Conservation (phyloP, 2,888 invertebrate species). For the Parochlus steinenii region DNA sequence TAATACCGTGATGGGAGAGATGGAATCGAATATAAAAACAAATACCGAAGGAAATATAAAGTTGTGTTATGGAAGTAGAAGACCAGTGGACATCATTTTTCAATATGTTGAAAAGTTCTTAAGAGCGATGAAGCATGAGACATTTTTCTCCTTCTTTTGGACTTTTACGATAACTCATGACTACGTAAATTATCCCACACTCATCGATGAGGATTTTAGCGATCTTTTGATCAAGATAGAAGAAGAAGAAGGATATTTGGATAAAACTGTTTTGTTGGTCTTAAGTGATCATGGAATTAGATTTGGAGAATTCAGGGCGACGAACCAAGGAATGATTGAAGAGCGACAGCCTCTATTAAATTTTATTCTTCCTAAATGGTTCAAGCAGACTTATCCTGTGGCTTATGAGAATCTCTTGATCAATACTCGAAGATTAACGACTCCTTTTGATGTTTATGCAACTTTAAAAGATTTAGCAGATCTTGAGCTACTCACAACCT, state of each 20-base stretch:
- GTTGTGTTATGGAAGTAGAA: conserved; percentile 51
- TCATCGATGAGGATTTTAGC: conserved; percentile 50
- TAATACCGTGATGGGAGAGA: conserved; percentile 52
- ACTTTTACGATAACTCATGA: conserved; percentile 71
- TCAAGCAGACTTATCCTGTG: conserved; percentile 40
- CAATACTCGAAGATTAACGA: conserved; percentile 57
- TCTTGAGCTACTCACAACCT: conserved; percentile 30
- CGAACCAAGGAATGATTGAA: conserved; percentile 73
- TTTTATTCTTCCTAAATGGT: conserved; percentile 54
- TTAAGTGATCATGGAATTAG: conserved; percentile 85
- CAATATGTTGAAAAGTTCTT: conserved; percentile 52
- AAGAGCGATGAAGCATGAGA: conserved; percentile 36
- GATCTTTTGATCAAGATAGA: conserved; percentile 39
- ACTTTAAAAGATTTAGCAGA: conserved; percentile 55
- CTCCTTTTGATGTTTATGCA: conserved; percentile 69
- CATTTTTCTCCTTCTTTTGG: conserved; percentile 74
- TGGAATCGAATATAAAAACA: conserved; percentile 49
- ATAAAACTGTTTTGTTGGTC: conserved; percentile 50
- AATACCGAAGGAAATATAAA: conserved; percentile 42
- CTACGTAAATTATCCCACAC: conserved; percentile 56
- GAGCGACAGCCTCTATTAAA: conserved; percentile 72
- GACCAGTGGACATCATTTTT: conserved; percentile 52
- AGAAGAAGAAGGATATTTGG: conserved; percentile 35
- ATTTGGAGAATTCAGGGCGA: conserved; percentile 59
- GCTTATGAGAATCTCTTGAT: conserved; percentile 45